phyloP scores from a whole-genome alignment of 2,888 invertebrate genomes.

The Sarcophaga caerulescens region DNA sequence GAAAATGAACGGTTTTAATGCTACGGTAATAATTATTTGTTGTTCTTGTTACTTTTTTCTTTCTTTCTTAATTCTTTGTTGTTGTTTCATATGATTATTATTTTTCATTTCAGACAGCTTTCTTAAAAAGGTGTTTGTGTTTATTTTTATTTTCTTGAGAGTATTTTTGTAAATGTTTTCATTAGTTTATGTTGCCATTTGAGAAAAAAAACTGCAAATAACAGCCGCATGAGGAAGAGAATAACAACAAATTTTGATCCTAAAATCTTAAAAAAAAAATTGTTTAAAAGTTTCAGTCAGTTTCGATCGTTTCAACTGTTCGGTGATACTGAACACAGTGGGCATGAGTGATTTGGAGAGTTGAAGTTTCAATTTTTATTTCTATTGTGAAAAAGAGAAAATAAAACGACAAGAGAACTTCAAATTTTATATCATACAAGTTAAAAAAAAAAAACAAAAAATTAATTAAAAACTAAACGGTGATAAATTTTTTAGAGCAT shows the following conservation, averaged over 20 bases:
- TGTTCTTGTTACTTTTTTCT: constrained; percentile 29
- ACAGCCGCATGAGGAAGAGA: constrained; percentile 31
- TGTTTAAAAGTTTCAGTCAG: constrained; percentile 52
- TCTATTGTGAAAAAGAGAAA: neutral
- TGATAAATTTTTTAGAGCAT: too few species aligned
- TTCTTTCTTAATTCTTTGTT: constrained; percentile 5
- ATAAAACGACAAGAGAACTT: constrained; percentile 5
- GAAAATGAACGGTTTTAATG: neutral
- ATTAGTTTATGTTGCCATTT: constrained; percentile 40
- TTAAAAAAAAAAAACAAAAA: neutral
- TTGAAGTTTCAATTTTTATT: neutral
- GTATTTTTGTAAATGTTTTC: neutral
- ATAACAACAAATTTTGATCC: constrained; percentile 32
- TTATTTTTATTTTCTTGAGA: too few species aligned
- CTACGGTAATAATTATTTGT: constrained; percentile 30
- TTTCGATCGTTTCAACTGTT: constrained; percentile 57
- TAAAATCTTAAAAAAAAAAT: neutral
- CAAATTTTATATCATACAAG: neutral
- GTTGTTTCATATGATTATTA: constrained; percentile 4
- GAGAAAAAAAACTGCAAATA: constrained; percentile 29
- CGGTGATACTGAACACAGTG: constrained; percentile 37
- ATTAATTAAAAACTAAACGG: neutral
- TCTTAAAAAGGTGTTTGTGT: constrained; percentile 8
- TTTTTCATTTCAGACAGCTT: constrained; percentile 39
- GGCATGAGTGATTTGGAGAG: constrained; percentile 33